phyloP scores from a whole-genome alignment of 2,888 invertebrate genomes.

The Hemicrepidius hirtus region DNA sequence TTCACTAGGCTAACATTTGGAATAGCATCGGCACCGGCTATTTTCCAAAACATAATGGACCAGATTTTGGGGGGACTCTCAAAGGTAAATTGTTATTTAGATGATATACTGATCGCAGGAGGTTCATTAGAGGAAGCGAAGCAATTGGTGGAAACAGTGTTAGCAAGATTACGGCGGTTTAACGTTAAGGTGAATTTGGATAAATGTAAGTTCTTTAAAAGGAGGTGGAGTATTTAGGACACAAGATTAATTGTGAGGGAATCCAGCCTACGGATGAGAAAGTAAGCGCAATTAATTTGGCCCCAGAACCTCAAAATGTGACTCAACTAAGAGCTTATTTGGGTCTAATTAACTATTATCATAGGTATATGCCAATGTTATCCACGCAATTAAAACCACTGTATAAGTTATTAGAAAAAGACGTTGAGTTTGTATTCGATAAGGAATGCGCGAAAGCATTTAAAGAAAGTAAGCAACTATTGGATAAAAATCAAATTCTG shows the following conservation, averaged over 20 bases:
- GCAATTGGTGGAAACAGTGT: too few relatives aligned
- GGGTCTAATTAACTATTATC: background rate
- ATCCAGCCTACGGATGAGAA: too few relatives aligned
- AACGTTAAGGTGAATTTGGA: too few relatives aligned
- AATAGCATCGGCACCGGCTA: too few relatives aligned
- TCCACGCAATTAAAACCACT: background rate
- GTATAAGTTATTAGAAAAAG: slow-evolving; percentile 1
- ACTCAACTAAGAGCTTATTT: background rate
- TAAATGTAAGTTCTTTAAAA: too few relatives aligned
- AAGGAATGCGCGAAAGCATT: slow-evolving; percentile 2
- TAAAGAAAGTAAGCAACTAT: slow-evolving; percentile 3
- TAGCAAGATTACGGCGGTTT: too few relatives aligned
- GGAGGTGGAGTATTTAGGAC: too few relatives aligned
- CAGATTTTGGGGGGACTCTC: slow-evolving; percentile 63
- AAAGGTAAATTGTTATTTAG: slow-evolving; percentile 66
- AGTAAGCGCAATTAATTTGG: too few relatives aligned
- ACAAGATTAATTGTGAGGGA: background rate
- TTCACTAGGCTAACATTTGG: too few relatives aligned
- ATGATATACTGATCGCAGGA: slow-evolving; percentile 61
- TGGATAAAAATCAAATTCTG: background rate
- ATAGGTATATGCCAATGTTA: background rate
- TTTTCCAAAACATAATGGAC: slow-evolving; percentile 63
- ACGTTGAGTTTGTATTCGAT: background rate
- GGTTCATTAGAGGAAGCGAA: slow-evolving; percentile 14
- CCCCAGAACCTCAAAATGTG: too few relatives aligned